These are phyloP conservation scores for Mimachlamys varia DNA, from an alignment of 2,888 invertebrate species.

Conservation along the genomic window DNA sequence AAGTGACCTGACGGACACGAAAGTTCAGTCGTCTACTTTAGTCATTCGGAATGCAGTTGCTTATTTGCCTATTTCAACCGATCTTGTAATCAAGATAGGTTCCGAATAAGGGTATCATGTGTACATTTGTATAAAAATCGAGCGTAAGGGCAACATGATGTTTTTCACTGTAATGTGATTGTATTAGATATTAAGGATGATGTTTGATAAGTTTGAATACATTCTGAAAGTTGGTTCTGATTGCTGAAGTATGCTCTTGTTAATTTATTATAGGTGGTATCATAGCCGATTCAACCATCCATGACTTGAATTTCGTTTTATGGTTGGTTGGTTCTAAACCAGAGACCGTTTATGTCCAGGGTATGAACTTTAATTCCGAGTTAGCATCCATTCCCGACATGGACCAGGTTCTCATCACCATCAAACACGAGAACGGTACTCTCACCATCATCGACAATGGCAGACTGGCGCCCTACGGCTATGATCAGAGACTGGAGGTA, in stretches of 20 bases:
- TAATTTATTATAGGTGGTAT: conserved; percentile 84
- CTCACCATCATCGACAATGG: conserved; percentile 86
- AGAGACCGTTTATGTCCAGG: conserved; percentile 84
- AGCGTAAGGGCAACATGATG: too few relatives aligned
- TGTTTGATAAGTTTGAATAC: too few relatives aligned
- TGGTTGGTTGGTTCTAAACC: conserved; percentile 87
- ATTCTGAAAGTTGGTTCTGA: neutral
- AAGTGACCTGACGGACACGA: too few relatives aligned
- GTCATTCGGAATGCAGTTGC: too few relatives aligned
- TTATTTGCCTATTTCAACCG: too few relatives aligned
- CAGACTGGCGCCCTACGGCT: conserved; percentile 85
- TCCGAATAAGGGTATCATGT: too few relatives aligned
- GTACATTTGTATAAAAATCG: too few relatives aligned
- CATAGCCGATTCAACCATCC: conserved; percentile 87
- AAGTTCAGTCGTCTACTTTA: too few relatives aligned
- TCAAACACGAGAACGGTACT: conserved; percentile 86
- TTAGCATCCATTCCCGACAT: conserved; percentile 85
- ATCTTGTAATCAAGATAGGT: too few relatives aligned
- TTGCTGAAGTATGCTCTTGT: neutral
- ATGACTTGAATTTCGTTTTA: conserved; percentile 86
- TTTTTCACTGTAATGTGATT: too few relatives aligned
- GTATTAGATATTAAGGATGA: too few relatives aligned
- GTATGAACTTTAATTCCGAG: conserved; percentile 85
- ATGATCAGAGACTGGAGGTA: conserved; percentile 87
- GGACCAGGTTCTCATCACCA: conserved; percentile 85